Conservation (phyloP, 1,140 invertebrate species). For the Anastrepha obliqua region DNA sequence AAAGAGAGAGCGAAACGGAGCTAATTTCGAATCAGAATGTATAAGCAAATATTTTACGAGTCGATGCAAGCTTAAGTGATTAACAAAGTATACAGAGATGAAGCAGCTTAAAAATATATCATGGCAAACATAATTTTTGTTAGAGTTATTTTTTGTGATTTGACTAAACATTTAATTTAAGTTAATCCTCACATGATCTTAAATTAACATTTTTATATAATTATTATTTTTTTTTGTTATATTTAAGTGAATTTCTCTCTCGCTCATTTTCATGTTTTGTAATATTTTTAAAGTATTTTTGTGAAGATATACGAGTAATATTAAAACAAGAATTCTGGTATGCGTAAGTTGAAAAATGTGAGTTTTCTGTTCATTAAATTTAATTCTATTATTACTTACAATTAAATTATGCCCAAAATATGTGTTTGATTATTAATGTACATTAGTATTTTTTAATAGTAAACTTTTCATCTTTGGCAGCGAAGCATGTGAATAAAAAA, state of each 20-base stretch:
- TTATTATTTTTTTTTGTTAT: neutral
- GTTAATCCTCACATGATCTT: neutral
- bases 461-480: neutral
- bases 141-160: neutral
- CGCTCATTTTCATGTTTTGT: conserved; percentile 11
- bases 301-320: neutral
- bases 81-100: neutral
- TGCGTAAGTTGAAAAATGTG: neutral
- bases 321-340: neutral
- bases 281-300: neutral
- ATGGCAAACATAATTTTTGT: neutral
- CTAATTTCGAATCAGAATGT: neutral
- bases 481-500: neutral
- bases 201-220: neutral
- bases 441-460: conserved; percentile 1
- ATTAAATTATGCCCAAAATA: neutral
- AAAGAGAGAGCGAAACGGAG: neutral
- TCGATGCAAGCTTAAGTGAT: neutral
- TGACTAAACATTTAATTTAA: neutral
- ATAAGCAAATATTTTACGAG: neutral
- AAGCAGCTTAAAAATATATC: neutral
- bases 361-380: conserved; percentile 5
- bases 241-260: neutral
- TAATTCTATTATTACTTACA: neutral
- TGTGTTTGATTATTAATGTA: neutral